Evolutionary conservation across 92 coral and sea anemone genomes (phyloP), one percentile per base, ranked within the genome.

Genomic region (Porites lobata): DNA sequence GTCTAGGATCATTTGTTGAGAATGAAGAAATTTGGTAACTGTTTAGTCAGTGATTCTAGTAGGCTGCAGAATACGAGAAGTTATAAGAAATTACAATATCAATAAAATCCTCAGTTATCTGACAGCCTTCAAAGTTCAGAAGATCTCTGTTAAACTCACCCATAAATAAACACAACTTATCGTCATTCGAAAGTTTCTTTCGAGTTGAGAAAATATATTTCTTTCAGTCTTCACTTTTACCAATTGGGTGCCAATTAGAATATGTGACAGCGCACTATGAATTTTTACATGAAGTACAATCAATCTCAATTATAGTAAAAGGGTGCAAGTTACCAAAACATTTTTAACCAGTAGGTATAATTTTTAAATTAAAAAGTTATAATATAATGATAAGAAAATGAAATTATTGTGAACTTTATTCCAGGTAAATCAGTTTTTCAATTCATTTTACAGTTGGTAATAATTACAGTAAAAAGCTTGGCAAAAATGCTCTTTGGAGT

Each of bases 11-110:
- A 61, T 1, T 61, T 61, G 66, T 61, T 61, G 66, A 61, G n/a
- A 61, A 61, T 61, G 13, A 61, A 61, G 66, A 61, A 61, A 61
- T 61, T 61, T 61, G 66, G 66, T 61, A 61, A 61, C 66, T 61
- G 66, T 1, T 12, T 61, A 12, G n/a, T 61, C 1, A 61, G 66
- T 61, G 66, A 61, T 61, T 61, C 66, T 61, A 12, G 3, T 61
- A 2, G 66, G 66, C 66, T 61, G 66, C 66, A 61, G 66, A 61
- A 61, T 61, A 61, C n/a, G 66, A 61, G 3, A 61, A 61, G 66
- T n/a, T n/a, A 61, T 61, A 2, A 61, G 66, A 61, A 61, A 61
- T 61, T n/a, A 61, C 1, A 26, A 26, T 26, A 26, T 26, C 0
- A 26, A 26, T 26, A 26, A 26, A 26, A 26, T 26, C 29, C 29